Base-by-base conservation (phyloP, 2,113 vertebrate genomes). In the Cyprinus carpio region DNA sequence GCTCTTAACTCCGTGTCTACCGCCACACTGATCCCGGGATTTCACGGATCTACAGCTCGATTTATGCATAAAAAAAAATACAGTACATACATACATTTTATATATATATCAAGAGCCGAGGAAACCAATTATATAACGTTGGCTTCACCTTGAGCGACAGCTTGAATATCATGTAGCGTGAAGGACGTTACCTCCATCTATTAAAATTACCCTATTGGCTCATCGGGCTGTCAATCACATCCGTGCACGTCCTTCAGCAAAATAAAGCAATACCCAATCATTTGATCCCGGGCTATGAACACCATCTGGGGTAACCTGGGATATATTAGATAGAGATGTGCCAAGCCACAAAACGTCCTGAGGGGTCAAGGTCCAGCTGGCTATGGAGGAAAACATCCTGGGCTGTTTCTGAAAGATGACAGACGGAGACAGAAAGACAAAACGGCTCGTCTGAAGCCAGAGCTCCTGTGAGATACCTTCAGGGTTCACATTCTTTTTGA, bases 331-430 rank as follows among this genome's bases (percentile, higher is more conserved):
- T 71, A 71, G 29, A 75, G 78, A 80, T 43, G 58, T 46, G 60
- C 78, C 25, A 25, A 25, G 15, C n/a, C 62, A 29, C 40, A 81
- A 69, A 46, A 16, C 25, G 13, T 77, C 74, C 75, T 65, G 46
- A 79, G 83, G 74, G 74, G 37, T 77, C 83, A 77, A 67, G 84
- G 75, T 67, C 60, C 62, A 79, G 25, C 31, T 79, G 72, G 60
- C 64, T 15, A 18, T 25, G 46, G 60, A 16, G 15, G 13, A 10
- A 67, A 62, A 74, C 34, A 56, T 64, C 77, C 76, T 78, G 11
- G 31, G 18, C 37, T 74, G 40, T 15, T 25, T 40, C 71, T 74
- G 46, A 76, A 49, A 54, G 43, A 54, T 20, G 43, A 49, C 74
- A 29, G 27, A 76, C n/a, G 15, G n/a, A 54, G 74, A 76, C 4